Evolutionary conservation across 2,888 invertebrate species (phyloP), one percentile per base, ranked within the genome.

Genomic region (Melolontha melolontha): DNA sequence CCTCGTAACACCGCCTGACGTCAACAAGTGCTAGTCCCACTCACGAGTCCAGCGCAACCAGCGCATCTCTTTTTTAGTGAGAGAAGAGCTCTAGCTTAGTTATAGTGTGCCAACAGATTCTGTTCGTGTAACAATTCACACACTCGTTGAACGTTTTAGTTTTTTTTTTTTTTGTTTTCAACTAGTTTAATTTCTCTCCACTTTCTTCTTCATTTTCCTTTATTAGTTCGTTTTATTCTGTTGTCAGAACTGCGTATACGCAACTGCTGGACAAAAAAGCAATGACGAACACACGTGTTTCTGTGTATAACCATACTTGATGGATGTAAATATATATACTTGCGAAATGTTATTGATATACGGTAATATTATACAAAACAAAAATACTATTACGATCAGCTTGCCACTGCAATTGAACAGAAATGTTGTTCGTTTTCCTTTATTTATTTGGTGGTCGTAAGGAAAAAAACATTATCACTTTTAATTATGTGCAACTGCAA

Each of bases 1-100:
- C 87, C 91, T 97, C 77, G 85, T 91, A 75, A 92, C 95, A 70
- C 92, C 94, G 78, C 92, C 93, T 71, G 94, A 95, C 86, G 91
- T 91, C 75, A 93, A 92, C 87, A 92, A 92, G 85, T 94, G 92
- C 91, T 94, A 93, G 90, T 90, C 86, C 34, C 80, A 76, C 73
- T 75, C 73, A 72, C 66, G 71, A 71, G 71, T 70, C 34, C 34
- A 34, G 34, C 34, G 34, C 34, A 6, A 34, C 34, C 34, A 6
- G 8, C 34, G 10, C 34, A 34, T 34, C 34, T 34, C 68, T 65
- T 64, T 62, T 51, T 54, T 54, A 65, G 54, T 17, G 54, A 41
- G 29, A 17, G 27, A 17, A 51, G 51, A 22, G 51, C 34, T 34
- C 59, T 62, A 62, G 59, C 59, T 64, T 65, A 54, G 44, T 51